These are phyloP conservation scores for Xanthostigma xanthostigma DNA, from an alignment of 2,888 invertebrate species.

Conservation along the genomic window DNA sequence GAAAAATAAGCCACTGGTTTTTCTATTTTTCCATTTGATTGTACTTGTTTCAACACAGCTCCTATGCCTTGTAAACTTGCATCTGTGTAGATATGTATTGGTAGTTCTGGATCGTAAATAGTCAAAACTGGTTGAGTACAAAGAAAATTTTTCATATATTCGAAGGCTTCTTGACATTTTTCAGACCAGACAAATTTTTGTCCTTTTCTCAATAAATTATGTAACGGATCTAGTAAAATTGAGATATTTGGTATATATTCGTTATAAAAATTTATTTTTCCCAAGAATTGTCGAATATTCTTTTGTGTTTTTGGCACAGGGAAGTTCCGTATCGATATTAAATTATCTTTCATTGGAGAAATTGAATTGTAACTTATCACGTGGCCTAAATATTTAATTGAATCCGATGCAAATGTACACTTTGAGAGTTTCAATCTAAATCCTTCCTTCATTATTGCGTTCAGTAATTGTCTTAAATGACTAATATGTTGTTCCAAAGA, in stretches of 20 bases:
- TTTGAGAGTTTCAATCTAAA: too few species aligned
- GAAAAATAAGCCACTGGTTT: too few species aligned
- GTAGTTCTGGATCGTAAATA: slow-evolving; percentile 13
- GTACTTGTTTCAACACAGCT: slow-evolving; percentile 14
- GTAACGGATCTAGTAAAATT: slow-evolving; percentile 10
- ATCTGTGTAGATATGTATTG: slow-evolving; percentile 14
- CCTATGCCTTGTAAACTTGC: slow-evolving; percentile 14
- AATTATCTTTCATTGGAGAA: slow-evolving; percentile 11
- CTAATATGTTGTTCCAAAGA: too few species aligned
- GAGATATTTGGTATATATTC: slow-evolving; percentile 8
- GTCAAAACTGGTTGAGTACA: slow-evolving; percentile 13
- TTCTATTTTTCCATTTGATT: slow-evolving; percentile 4
- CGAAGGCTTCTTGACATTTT: too few species aligned
- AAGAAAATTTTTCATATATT: slow-evolving; percentile 10
- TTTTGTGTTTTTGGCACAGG: slow-evolving; percentile 8
- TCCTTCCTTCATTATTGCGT: too few species aligned
- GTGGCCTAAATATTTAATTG: too few species aligned
- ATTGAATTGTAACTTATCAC: too few species aligned
- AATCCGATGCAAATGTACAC: too few species aligned
- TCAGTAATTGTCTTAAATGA: too few species aligned
- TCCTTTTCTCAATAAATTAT: slow-evolving; percentile 11
- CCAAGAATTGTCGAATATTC: slow-evolving; percentile 10
- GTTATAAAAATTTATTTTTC: slow-evolving; percentile 10
- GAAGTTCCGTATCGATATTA: slow-evolving; percentile 8
- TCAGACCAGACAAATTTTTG: slow-evolving; percentile 10